Conservation (phyloP, 1,140 invertebrate species). For the Cryptotermes secundus region DNA sequence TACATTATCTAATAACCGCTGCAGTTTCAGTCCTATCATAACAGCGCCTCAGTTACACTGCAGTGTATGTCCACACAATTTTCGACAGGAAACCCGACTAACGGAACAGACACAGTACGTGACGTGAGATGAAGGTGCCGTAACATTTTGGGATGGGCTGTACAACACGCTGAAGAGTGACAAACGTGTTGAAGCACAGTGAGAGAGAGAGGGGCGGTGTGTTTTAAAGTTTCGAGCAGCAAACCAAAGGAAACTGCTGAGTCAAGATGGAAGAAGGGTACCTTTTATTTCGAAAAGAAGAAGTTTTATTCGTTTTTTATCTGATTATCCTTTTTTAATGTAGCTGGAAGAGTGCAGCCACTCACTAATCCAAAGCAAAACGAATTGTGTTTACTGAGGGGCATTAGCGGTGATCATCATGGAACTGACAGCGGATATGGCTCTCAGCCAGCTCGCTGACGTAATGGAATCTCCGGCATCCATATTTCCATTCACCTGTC, state of each 20-base stretch:
- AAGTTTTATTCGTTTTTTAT: background rate
- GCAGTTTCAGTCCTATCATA: no score
- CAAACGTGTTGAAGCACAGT: background rate
- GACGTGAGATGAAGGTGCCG: no score
- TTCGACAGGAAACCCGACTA: no score
- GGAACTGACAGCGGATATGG: no score
- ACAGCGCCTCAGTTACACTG: no score
- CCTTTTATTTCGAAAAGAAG: background rate
- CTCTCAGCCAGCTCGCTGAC: no score
- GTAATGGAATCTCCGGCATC: no score
- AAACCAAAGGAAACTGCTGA: conserved; percentile 5
- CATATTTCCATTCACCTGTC: no score
- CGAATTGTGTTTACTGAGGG: conserved; percentile 7
- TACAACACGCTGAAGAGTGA: background rate
- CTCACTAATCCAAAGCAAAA: background rate
- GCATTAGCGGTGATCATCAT: background rate
- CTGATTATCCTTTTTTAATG: background rate
- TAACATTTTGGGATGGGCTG: background rate
- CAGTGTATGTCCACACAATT: no score
- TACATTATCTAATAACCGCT: no score
- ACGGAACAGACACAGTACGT: no score
- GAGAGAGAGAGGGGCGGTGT: background rate
- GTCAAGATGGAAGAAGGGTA: background rate
- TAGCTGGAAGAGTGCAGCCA: background rate
- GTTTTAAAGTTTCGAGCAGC: conserved; percentile 8